These are phyloP conservation scores for Lytechinus pictus DNA, from an alignment of 35 echinoderm and acorn worm species.

Conservation along the genomic window DNA sequence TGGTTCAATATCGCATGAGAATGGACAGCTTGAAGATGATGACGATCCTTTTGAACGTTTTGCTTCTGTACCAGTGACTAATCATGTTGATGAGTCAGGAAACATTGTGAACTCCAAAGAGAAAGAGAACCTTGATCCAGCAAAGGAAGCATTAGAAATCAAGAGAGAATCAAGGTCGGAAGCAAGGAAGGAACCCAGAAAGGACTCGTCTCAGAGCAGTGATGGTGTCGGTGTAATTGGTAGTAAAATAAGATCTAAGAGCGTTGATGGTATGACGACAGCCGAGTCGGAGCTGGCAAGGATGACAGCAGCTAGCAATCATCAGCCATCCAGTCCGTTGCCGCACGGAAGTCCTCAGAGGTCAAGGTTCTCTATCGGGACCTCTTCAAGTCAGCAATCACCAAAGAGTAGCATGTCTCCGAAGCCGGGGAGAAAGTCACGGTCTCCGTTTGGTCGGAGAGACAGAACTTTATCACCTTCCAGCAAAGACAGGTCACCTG, in stretches of 20 bases:
- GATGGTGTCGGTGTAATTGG: not conserved
- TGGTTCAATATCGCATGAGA: conserved; percentile 6
- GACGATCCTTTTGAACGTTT: conserved; percentile 8
- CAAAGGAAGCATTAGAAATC: not conserved
- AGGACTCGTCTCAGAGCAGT: not conserved
- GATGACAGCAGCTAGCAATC: conserved; percentile 48
- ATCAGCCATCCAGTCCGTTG: conserved; percentile 17
- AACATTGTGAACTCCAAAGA: not conserved
- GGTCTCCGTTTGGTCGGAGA: conserved; percentile 66
- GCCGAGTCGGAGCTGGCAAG: not conserved
- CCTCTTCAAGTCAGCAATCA: conserved; percentile 70
- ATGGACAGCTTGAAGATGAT: conserved; percentile 43
- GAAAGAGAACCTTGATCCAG: conserved; percentile 44
- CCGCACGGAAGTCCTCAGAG: conserved; percentile 62
- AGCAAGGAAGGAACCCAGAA: not conserved
- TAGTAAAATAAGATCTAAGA: conserved; percentile 23
- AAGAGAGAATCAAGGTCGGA: conserved; percentile 8
- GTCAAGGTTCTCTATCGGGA: conserved; percentile 88
- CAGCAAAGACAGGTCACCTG: conserved; percentile 87
- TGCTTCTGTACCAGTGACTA: not conserved
- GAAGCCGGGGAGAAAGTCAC: conserved; percentile 70
- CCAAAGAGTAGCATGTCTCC: conserved; percentile 91
- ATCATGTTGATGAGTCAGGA: conserved; percentile 25
- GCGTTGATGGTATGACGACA: not conserved
- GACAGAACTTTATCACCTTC: conserved; percentile 89